Evolutionary conservation across 2,888 invertebrate species (phyloP), one percentile per base, ranked within the genome.

Genomic region (Agrochola circellaris): DNA sequence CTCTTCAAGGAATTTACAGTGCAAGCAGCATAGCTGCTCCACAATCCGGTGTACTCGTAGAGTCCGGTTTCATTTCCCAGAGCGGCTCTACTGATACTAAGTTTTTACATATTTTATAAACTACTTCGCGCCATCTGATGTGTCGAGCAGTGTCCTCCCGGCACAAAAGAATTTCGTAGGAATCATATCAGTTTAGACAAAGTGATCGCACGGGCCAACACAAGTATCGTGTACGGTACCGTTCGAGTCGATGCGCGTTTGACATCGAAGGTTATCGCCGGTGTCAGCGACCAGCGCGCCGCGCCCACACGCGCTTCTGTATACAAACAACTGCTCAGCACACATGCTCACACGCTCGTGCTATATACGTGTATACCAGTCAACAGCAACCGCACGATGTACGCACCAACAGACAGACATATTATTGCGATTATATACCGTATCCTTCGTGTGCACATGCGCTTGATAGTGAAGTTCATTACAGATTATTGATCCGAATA

Each of bases 181-280:
- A 73, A 77, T 48, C 13, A 61, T 69, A 75, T 81, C 60, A 71
- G 68, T 65, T 73, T 68, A 77, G 77, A 66, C 73, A 54, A 58
- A 73, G 66, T 79, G 67, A n/a, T 75, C 69, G 81, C 81, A 81
- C 78, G 79, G 69, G 69, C 81, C 75, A 84, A 88, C 85, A 83
- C 82, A 81, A 82, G 81, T 87, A 85, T 88, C 87, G 84, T 89
- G 83, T 85, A 82, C 81, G 82, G 86, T 88, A 89, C 86, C 91
- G 94, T 94, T 95, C 91, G 92, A 91, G 90, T 90, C 90, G 92
- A 90, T 91, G 91, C 90, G 92, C 92, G 94, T 92, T 95, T 94
- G 95, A 95, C 95, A 95, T 93, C 94, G 95, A 96, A 96, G 96
- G 96, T 96, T 96, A 96, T 96, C 96, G 93, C 79, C 94, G 93